phyloP scores from a whole-genome alignment of 2,888 invertebrate species.

The Pterobdella sp. region DNA sequence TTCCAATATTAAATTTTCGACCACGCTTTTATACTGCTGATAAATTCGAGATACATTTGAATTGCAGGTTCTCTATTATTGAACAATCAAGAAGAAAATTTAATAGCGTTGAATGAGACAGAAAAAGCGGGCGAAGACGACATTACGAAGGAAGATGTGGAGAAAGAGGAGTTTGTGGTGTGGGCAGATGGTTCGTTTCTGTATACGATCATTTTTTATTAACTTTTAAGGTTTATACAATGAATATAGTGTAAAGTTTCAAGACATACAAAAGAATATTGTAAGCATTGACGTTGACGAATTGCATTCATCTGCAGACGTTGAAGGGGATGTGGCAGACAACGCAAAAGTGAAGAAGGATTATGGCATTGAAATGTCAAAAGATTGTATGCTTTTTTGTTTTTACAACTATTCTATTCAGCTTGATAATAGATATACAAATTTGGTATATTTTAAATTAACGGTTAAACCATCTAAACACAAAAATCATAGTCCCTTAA shows the following conservation, averaged over 20 bases:
- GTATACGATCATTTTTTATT: not conserved
- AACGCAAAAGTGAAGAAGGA: conserved; percentile 6
- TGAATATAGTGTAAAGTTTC: not conserved
- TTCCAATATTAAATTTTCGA: too few species aligned
- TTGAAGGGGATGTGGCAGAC: conserved; percentile 24
- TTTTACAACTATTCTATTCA: not conserved
- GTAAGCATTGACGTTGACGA: too few species aligned
- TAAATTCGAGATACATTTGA: too few species aligned
- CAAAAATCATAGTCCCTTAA: not conserved
- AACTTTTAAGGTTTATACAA: not conserved
- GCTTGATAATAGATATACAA: not conserved
- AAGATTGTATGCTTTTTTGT: conserved; percentile 16
- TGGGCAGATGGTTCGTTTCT: conserved; percentile 32
- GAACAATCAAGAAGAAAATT: too few species aligned
- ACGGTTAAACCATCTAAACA: not conserved
- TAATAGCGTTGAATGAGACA: too few species aligned
- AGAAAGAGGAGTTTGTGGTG: conserved; percentile 32
- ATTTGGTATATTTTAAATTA: not conserved
- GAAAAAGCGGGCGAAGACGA: too few species aligned
- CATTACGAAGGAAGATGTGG: too few species aligned
- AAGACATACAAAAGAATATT: not conserved
- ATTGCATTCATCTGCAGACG: too few species aligned
- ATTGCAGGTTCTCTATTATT: too few species aligned
- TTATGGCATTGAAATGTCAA: conserved; percentile 19
- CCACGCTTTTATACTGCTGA: too few species aligned